Base-by-base conservation (phyloP, 1,140 invertebrate species). In the Drosophila varians region DNA sequence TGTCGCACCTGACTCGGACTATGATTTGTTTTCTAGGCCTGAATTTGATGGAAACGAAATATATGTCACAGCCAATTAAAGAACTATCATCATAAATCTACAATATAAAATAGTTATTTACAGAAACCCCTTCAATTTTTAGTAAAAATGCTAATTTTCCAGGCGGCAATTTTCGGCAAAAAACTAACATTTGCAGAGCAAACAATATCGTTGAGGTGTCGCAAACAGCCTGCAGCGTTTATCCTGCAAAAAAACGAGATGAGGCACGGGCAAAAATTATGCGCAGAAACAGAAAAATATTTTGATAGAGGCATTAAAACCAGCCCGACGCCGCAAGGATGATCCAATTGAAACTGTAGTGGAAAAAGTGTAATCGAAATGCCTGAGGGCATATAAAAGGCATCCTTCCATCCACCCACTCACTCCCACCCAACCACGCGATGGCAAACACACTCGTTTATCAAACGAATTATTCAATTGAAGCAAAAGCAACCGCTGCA, bases 381-480 rank as follows among this genome's bases (percentile, higher is more conserved):
- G 46, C 51, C 52, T 48, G 58, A 77, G 58, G 56, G 74, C 62
- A 74, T 68, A 82, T 82, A 82, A 82, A 82, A 82, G 54, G 68
- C 78, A 74, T n/a, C n/a, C 69, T 68, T 77, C 49, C 40, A 40
- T 49, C 34, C 18, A 26, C 23, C 16, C n/a, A n/a, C 16, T 18
- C 38, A 12, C 12, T 5, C 34, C 1, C n/a, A 38, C 36, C 36
- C n/a, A 38, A n/a, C n/a, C n/a, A n/a, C n/a, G n/a, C 36, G 9
- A 4, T 3, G 34, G 47, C 55, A 57, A 76, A 65, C 42, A 72
- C 34, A 54, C 66, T 76, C 58, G 53, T 53, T 46, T 52, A 68
- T 74, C 66, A 72, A 56, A 55, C 70, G 74, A 76, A 84, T 86
- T 84, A 84, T 84, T 84, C 72, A 79, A 84, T 86, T 86, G 72